Base-by-base conservation (phyloP, 1,140 invertebrate genomes). In the Cotesia glomerata region DNA sequence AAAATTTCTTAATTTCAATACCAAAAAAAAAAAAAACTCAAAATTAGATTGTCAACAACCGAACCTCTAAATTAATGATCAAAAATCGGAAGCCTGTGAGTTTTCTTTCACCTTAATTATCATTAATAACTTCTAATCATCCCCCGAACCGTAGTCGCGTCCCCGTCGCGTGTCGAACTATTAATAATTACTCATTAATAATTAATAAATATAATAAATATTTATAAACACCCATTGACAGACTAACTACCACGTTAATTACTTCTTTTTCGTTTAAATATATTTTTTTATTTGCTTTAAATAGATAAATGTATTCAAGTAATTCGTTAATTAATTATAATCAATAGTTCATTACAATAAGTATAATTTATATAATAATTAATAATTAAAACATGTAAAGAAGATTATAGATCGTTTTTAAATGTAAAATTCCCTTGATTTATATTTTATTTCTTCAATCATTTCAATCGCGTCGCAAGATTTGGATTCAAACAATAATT, bases 361-460 rank as follows among this genome's bases (percentile, higher is more conserved):
- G 80, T 84, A 85, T 82, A 78, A 84, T 26, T 26, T 26, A 26
- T 26, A 26, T 85, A 84, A 85, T 82, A 79, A 85, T 84, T 82
- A 76, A 78, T 82, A 86, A 86, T 85, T 77, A 84, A 85, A 85
- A 85, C 82, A 85, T 85, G 82, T 85, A 85, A 81, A 83, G 83
- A 86, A 86, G 84, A 84, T 85, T 85, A 82, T 83, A 82, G 80
- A 84, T 84, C 82, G 80, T 80, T 45, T 9, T 45, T 45, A 45
- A 45, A 26, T 26, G 26, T 26, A 26, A 26, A 26, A 26, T 26
- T 26, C 26, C 26, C 26, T 2, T 26, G 26, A 26, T 26, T 26
- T 26, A 26, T 26, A 49, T 68, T 68, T 63, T 69, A 26, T 52
- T 66, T 66, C 71, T 70, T n/a, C 9, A 49, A 51, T 49, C 13